phyloP scores from a whole-genome alignment of 53 echinoderm and acorn worm genomes.

The Temnopleurus reevesii region DNA sequence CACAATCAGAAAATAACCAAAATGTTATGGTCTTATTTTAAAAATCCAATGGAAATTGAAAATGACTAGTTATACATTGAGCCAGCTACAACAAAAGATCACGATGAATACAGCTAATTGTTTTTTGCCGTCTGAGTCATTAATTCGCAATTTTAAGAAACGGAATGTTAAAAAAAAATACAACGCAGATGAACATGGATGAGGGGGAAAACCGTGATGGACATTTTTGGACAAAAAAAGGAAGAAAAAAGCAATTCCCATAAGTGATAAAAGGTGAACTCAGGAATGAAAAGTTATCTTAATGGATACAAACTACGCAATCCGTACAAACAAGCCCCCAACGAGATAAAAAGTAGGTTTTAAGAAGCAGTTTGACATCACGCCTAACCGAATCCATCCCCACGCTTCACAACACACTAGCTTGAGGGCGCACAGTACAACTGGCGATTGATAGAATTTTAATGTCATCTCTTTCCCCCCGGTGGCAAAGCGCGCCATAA shows the following conservation, averaged over 20 bases:
- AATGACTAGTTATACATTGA: too few relatives aligned
- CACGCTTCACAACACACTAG: neutral
- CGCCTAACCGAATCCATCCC: neutral
- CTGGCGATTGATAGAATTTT: constrained; percentile 38
- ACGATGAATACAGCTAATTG: too few relatives aligned
- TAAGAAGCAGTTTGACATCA: constrained; percentile 17
- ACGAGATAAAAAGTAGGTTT: neutral
- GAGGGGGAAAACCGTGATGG: neutral
- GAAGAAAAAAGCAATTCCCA: constrained; percentile 3
- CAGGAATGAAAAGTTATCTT: constrained; percentile 18
- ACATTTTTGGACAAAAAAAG: neutral
- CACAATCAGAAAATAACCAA: too few relatives aligned
- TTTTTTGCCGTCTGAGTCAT: too few relatives aligned
- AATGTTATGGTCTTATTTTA: too few relatives aligned
- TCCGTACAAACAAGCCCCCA: constrained; percentile 1
- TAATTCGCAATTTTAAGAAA: neutral
- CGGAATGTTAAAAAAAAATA: neutral
- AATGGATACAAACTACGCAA: constrained; percentile 49
- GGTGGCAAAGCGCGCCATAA: neutral
- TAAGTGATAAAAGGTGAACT: neutral
- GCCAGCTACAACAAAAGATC: too few relatives aligned
- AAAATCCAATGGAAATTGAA: too few relatives aligned
- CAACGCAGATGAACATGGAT: neutral
- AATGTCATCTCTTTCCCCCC: constrained; percentile 34
- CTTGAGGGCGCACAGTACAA: neutral